Percentiles rank a stretch among this genome's conserved stretches.
Evolutionary conservation across 2,888 invertebrate genomes (phyloP).

Genomic region (Caenorhabditis wallacei): DNA sequence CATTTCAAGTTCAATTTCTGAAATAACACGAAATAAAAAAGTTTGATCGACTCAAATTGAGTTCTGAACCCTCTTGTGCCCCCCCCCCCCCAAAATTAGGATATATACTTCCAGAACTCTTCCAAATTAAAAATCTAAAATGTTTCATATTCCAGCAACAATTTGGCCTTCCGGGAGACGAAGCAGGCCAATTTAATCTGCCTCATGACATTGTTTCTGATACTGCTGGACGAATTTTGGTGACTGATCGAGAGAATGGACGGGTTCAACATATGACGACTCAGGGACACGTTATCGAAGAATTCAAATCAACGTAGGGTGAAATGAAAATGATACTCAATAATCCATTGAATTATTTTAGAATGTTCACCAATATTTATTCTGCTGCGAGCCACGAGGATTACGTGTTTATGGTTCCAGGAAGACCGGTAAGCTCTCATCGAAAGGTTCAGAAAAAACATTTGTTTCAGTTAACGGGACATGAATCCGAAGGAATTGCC

Average conservation of each 20-base stretch:
- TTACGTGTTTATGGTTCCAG: constrained; percentile 76
- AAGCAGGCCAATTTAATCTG: constrained; percentile 83
- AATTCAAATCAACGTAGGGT: constrained; percentile 65
- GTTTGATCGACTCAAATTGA: too few relatives aligned
- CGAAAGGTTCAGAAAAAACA: background rate
- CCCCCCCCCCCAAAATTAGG: too few relatives aligned
- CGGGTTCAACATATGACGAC: constrained; percentile 83
- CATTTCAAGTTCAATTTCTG: too few relatives aligned
- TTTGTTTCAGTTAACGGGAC: constrained; percentile 36
- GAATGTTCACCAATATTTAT: constrained; percentile 74
- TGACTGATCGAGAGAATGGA: constrained; percentile 86
- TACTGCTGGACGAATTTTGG: constrained; percentile 84
- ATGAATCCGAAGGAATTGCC: constrained; percentile 60
- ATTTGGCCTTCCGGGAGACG: constrained; percentile 78
- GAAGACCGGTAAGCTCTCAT: constrained; percentile 51
- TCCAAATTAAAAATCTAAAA: too few relatives aligned
- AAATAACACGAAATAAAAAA: too few relatives aligned
- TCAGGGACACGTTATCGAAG: constrained; percentile 66
- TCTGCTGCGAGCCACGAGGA: constrained; percentile 67
- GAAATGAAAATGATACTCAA: background rate
- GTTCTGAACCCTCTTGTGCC: too few relatives aligned
- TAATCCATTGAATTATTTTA: constrained; percentile 34
- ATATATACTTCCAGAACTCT: too few relatives aligned
- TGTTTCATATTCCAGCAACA: constrained; percentile 46
- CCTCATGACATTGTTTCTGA: constrained; percentile 84